These are phyloP conservation scores for Meganola albula DNA, from an alignment of 2,888 invertebrate genomes.

Conservation along the genomic window DNA sequence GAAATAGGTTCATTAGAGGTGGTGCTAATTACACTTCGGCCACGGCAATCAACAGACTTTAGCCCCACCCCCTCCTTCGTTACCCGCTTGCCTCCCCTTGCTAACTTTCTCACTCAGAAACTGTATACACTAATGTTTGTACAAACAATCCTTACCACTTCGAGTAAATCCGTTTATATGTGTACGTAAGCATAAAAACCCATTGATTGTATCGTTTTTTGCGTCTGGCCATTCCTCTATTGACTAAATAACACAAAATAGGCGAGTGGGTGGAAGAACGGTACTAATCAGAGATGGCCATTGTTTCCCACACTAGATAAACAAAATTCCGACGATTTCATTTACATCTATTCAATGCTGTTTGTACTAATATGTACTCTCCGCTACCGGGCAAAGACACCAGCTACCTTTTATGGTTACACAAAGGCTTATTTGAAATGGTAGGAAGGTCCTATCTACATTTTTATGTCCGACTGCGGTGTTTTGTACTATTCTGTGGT, in stretches of 20 bases:
- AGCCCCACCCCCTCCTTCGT: slow-evolving; percentile 36
- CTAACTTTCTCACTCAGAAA: slow-evolving; percentile 31
- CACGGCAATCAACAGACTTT: slow-evolving; percentile 61
- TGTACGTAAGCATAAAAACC: slow-evolving; percentile 9
- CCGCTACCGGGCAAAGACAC: slow-evolving; percentile 32
- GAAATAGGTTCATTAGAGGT: slow-evolving; percentile 64
- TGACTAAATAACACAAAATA: slow-evolving; percentile 31
- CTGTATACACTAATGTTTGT: slow-evolving; percentile 26
- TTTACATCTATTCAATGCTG: slow-evolving; percentile 44
- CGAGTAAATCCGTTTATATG: neutral
- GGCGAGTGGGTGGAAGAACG: slow-evolving; percentile 26
- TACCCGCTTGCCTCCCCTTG: slow-evolving; percentile 32
- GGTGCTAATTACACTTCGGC: slow-evolving; percentile 62
- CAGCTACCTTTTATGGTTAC: slow-evolving; percentile 26
- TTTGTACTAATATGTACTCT: too few relatives aligned
- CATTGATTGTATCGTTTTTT: slow-evolving; percentile 25
- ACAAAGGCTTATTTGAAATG: slow-evolving; percentile 23
- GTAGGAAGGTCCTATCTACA: too few relatives aligned
- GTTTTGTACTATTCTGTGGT: too few relatives aligned
- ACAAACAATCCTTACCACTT: slow-evolving; percentile 12
- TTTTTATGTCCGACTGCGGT: too few relatives aligned
- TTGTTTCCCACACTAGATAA: slow-evolving; percentile 52
- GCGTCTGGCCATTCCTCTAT: slow-evolving; percentile 22
- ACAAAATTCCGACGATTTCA: slow-evolving; percentile 48
- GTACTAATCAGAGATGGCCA: slow-evolving; percentile 45